A percentile compares a stretch with the other conserved stretches of the same genome.
Evolutionary conservation across 2,888 invertebrate genomes (phyloP).

Genomic region (Cantharis nigra): DNA sequence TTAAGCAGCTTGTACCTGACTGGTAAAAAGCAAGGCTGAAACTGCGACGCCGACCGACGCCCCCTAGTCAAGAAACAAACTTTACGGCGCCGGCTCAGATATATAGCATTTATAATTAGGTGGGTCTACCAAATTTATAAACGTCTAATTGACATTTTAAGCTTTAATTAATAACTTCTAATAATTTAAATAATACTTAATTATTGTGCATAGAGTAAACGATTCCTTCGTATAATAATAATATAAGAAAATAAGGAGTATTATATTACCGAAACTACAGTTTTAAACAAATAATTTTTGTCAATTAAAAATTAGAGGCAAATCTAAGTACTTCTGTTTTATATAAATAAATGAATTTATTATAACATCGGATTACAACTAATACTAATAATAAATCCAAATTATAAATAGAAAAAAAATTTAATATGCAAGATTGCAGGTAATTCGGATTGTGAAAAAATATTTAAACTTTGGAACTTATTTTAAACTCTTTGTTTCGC

Average conservation of each 20-base stretch:
- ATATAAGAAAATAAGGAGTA: neutral
- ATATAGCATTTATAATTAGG: constrained; percentile 30
- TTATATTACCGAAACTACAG: neutral
- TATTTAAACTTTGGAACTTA: too few relatives aligned
- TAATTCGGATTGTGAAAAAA: too few relatives aligned
- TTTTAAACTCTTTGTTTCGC: too few relatives aligned
- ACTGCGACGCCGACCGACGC: constrained; percentile 38
- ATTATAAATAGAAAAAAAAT: too few relatives aligned
- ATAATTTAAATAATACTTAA: neutral
- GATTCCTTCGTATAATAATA: neutral
- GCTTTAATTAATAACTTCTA: neutral
- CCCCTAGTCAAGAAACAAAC: constrained; percentile 32
- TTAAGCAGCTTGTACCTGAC: constrained; percentile 32
- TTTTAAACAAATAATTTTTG: neutral
- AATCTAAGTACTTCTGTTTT: too few relatives aligned
- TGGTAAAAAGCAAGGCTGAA: constrained; percentile 32
- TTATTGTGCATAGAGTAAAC: neutral
- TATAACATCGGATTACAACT: too few relatives aligned
- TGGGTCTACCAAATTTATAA: constrained; percentile 13
- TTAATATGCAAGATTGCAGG: too few relatives aligned
- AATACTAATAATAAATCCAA: too few relatives aligned
- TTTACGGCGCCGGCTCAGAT: constrained; percentile 40
- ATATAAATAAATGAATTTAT: too few relatives aligned
- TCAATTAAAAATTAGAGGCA: too few relatives aligned
- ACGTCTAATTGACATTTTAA: constrained; percentile 10